Evolutionary conservation across 1,140 invertebrate species (phyloP), one percentile per base, ranked within the genome.

Genomic region (Pomacea maculata): DNA sequence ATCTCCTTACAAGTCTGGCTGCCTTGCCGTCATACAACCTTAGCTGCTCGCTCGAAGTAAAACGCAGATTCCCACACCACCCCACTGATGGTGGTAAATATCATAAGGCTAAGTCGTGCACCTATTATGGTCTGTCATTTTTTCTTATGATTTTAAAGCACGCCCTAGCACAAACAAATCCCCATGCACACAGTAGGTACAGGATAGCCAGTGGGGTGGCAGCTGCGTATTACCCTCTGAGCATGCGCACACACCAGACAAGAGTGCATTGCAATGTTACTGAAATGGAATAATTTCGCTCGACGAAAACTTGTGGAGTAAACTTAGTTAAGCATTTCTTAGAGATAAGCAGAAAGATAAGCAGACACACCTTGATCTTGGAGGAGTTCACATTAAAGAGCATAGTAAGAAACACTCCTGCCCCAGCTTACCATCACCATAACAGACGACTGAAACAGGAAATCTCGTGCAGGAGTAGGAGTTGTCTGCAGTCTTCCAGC

Each of bases 401-500:
- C 70, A 17, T 8, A n/a, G 14, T 7, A n/a, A 29, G 68, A n/a
- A 14, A 71, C n/a, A 71, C 45, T 29, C 8, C 68, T 21, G 11
- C 4, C 55, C 34, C 19, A 7, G 55, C 52, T 61, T 12, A 75
- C 73, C 73, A 3, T 57, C 73, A 57, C 61, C 61, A 25, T 2
- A 75, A 57, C 73, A 75, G 54, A 21, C 11, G 52, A 75, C 73
- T 6, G 6, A 4, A 6, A 25, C 73, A 17, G 45, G 15, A 14
- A 25, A 25, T 0, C 25, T 21, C 7, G 0, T 8, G 86, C 52
- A 25, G 25, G 25, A 25, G 25, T 25, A 25, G 25, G 54, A 74
- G 4, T 71, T 64, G 21, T 64, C 67, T 21, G 45, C 76, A 17
- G 73, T 54, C 15, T 52, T 78, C 84, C 83, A 85, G 19, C 86